Percentiles rank a stretch among this genome's conserved stretches.
Evolutionary conservation across 2,113 vertebrate species (phyloP).

Genomic region (Oxygymnocypris stewartii): DNA sequence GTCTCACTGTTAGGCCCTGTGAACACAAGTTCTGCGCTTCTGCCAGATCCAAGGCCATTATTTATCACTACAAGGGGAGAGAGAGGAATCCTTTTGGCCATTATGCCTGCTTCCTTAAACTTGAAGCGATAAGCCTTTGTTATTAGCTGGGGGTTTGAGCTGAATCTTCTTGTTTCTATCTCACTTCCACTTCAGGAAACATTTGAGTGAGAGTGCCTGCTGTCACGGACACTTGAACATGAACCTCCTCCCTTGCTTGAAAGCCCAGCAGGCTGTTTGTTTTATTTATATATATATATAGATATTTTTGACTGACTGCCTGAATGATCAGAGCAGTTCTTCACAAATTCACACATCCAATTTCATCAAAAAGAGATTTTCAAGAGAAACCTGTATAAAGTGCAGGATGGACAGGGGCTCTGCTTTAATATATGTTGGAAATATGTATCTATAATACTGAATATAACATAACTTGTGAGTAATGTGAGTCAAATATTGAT

Average conservation of each 20-base stretch:
- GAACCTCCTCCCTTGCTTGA: constrained; percentile 35
- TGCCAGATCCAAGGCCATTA: constrained; percentile 41
- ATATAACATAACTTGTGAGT: background rate
- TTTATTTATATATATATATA: background rate
- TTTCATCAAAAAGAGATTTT: background rate
- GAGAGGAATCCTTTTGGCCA: constrained; percentile 6
- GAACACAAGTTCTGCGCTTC: background rate
- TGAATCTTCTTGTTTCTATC: constrained; percentile 37
- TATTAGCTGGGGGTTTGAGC: constrained; percentile 36
- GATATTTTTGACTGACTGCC: constrained; percentile 26
- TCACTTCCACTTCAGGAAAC: constrained; percentile 45
- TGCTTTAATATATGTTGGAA: background rate
- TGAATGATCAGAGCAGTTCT: constrained; percentile 1
- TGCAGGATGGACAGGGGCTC: background rate
- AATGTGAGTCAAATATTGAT: background rate
- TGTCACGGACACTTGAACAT: constrained; percentile 55
- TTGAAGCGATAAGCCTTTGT: constrained; percentile 41
- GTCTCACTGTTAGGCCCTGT: background rate
- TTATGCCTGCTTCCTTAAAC: constrained; percentile 39
- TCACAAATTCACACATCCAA: background rate
- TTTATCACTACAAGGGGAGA: constrained; percentile 42
- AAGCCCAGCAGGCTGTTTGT: constrained; percentile 8
- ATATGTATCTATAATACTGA: background rate
- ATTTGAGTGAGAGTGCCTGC: constrained; percentile 27
- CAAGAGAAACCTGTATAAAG: background rate